phyloP scores from a whole-genome alignment of 2,888 invertebrate species.

The Clostera curtula region DNA sequence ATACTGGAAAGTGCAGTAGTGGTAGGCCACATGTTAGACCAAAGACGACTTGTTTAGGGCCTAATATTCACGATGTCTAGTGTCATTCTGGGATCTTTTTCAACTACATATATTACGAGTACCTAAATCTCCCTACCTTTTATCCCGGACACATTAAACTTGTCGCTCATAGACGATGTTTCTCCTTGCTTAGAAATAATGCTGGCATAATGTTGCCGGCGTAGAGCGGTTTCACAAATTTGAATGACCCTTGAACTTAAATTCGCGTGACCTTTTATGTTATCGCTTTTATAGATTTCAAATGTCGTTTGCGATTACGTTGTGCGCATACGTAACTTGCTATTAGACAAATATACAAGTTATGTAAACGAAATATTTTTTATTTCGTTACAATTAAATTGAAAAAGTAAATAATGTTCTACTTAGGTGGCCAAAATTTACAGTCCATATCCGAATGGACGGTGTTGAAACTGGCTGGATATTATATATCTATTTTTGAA shows the following conservation, averaged over 20 bases:
- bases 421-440: too few relatives aligned
- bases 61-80: too few relatives aligned
- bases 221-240: conserved; percentile 5
- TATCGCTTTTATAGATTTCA: conserved; percentile 18
- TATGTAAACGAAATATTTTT: conserved; percentile 18
- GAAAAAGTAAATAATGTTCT: conserved; percentile 6
- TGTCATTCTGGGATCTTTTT: too few relatives aligned
- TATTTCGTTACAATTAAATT: conserved; percentile 14
- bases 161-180: too few relatives aligned
- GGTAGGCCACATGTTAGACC: too few relatives aligned
- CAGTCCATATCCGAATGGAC: too few relatives aligned
- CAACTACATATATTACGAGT: too few relatives aligned
- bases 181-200: too few relatives aligned
- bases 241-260: conserved; percentile 37
- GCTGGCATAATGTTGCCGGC: background rate
- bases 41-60: too few relatives aligned
- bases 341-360: conserved; percentile 9
- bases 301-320: conserved; percentile 26
- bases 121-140: too few relatives aligned
- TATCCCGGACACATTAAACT: too few relatives aligned
- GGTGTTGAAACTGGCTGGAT: background rate
- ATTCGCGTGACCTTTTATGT: conserved; percentile 23
- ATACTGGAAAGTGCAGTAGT: too few relatives aligned
- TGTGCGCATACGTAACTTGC: conserved; percentile 19
- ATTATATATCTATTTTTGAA: conserved; percentile 1